These are phyloP conservation scores for Hylaeus anthracinus DNA, from an alignment of 1,140 invertebrate genomes.

Conservation along the genomic window DNA sequence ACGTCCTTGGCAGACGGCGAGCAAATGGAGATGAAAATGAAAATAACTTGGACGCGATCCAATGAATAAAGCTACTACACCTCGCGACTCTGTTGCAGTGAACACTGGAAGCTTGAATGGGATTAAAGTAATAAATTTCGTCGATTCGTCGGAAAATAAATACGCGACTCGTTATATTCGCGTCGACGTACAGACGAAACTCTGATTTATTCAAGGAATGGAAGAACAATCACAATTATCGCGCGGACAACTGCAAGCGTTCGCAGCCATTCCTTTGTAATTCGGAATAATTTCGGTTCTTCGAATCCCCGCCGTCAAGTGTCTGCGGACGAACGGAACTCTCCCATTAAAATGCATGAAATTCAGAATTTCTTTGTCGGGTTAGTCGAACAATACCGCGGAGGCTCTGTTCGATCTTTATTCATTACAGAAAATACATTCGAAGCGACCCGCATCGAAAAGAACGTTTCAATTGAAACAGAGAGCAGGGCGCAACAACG, in stretches of 20 bases:
- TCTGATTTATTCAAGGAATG: too few species aligned
- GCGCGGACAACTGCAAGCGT: too few species aligned
- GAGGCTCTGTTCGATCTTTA: neutral
- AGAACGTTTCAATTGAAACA: neutral
- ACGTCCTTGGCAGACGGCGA: neutral
- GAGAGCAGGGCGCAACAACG: neutral
- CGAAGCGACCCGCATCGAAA: neutral
- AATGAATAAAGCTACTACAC: neutral
- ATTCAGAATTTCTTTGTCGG: neutral
- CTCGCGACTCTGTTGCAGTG: neutral
- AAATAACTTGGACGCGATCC: conserved; percentile 13
- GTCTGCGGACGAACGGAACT: neutral
- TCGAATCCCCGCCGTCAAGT: neutral
- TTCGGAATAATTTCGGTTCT: conserved; percentile 1
- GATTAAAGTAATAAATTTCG: neutral
- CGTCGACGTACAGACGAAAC: too few species aligned
- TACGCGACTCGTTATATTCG: too few species aligned
- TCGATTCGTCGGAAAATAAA: neutral
- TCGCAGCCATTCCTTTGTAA: too few species aligned
- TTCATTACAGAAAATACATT: neutral
- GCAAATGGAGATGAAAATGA: conserved; percentile 9
- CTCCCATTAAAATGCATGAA: conserved; percentile 28
- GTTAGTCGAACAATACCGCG: neutral
- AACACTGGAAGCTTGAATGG: neutral
- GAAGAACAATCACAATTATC: too few species aligned